Conservation (phyloP, 2,113 vertebrate genomes). For the Australoheros scitulus region DNA sequence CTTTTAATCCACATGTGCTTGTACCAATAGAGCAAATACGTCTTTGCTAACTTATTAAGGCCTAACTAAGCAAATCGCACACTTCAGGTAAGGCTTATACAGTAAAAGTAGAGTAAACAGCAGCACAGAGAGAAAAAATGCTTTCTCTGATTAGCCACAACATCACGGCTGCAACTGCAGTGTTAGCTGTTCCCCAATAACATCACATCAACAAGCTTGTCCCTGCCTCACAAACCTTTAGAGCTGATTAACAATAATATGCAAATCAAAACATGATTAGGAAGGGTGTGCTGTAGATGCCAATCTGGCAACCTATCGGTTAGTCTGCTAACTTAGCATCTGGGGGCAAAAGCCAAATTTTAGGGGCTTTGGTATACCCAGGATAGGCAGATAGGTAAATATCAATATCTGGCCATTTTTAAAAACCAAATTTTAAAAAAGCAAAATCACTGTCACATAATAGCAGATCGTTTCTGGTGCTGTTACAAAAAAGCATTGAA, state of each 20-base stretch:
- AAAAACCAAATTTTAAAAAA: neutral
- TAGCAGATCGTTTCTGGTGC: no score
- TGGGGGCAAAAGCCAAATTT: neutral
- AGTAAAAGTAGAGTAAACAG: no score
- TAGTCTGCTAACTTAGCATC: neutral
- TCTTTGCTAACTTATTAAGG: neutral
- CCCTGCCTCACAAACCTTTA: neutral
- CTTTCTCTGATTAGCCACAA: neutral
- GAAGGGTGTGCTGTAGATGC: neutral
- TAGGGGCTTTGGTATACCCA: neutral
- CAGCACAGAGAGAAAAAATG: neutral
- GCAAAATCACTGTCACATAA: no score
- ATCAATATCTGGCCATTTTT: no score
- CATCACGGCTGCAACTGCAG: fast-evolving
- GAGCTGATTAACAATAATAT: neutral
- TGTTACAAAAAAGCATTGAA: no score
- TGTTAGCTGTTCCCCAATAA: neutral
- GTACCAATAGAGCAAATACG: neutral
- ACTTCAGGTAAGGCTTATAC: neutral
- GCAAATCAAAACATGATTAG: neutral
- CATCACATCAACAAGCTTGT: neutral
- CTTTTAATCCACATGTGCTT: neutral
- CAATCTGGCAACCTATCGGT: neutral
- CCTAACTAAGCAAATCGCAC: neutral
- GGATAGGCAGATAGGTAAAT: neutral